Conservation (phyloP, 2,797 vertebrate genomes). For the Emys orbicularis region DNA sequence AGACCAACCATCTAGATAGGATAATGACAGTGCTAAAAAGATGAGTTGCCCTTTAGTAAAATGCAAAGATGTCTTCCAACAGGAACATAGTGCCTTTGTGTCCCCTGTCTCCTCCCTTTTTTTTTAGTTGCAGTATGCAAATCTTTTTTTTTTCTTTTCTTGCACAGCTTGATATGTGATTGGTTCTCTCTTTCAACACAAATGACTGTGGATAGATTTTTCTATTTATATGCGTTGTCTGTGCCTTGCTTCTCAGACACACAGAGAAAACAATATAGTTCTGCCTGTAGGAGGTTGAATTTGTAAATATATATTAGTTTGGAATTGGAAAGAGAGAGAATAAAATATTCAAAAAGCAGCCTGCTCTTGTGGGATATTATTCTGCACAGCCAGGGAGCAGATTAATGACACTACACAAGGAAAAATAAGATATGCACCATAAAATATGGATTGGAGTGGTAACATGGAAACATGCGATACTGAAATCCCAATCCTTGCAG, state of each 20-base stretch:
- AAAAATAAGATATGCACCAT: constrained; percentile 68
- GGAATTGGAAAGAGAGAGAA: constrained; percentile 82
- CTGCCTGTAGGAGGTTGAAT: constrained; percentile 81
- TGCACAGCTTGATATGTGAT: constrained; percentile 80
- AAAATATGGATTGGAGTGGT: constrained; percentile 78
- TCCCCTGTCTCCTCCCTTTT: neutral
- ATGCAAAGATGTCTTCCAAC: neutral
- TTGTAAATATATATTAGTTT: constrained; percentile 85
- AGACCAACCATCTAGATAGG: neutral
- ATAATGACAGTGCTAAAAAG: neutral
- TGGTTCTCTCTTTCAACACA: constrained; percentile 77
- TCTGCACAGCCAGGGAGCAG: constrained; percentile 84
- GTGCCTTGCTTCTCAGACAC: constrained; percentile 61
- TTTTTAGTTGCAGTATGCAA: constrained; percentile 66
- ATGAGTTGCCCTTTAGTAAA: neutral
- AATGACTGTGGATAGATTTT: constrained; percentile 73
- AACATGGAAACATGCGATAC: constrained; percentile 19
- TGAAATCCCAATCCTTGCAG: constrained; percentile 53
- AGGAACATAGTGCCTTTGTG: constrained; percentile 8
- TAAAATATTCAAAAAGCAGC: constrained; percentile 86
- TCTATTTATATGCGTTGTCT: constrained; percentile 71
- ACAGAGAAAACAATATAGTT: constrained; percentile 79
- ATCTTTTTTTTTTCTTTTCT: constrained; percentile 61
- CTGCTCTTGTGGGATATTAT: constrained; percentile 81
- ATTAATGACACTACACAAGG: constrained; percentile 81